Base-by-base conservation (phyloP, 1,140 invertebrate species). In the Caerostris extrusa region DNA sequence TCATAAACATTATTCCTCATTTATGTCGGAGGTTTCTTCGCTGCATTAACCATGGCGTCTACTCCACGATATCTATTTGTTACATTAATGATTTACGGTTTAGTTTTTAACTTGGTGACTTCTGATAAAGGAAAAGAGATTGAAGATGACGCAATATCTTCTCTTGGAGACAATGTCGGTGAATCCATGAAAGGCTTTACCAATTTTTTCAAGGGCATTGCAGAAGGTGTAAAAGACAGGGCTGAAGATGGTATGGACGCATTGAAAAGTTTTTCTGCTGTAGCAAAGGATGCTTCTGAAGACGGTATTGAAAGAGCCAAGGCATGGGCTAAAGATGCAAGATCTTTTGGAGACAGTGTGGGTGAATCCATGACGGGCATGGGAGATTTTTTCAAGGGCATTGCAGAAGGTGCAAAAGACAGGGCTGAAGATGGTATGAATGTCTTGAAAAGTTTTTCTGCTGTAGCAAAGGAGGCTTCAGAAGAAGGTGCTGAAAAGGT, bases 181-280 rank as follows among this genome's bases (percentile, higher is more conserved):
- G 55, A 90, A 17, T 90, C 88, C 6, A 57, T 90, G 88, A 77
- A 90, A 14, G 88, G 88, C 12, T 17, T 90, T 14, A 58, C 17
- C 0, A 55, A 64, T 34, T 91, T 17, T n/a, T 83, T 91, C 58
- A 82, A 91, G 64, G 81, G 69, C 7, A 34, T 56, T 10, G 91
- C 83, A 5, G 91, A 77, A 4, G 85, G 50, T 8, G 83, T 85
- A 50, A 93, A 88, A 88, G 91, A 88, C 2, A 88, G 77, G 8
- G 53, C 83, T 0, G 91, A 88, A 17, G 60, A 19, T 14, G 85
- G 91, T 12, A 17, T 93, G n/a, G 85, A 61, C 3, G 53, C 19
- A 3, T 34, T 88, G 5, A 93, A 87, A 53, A 55, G 53, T 10
- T 56, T 85, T 19, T 64, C 90, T 5, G 57, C 64, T 19, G 55